Conservation (phyloP, 1,140 invertebrate genomes). For the Marisa cornuarietis region DNA sequence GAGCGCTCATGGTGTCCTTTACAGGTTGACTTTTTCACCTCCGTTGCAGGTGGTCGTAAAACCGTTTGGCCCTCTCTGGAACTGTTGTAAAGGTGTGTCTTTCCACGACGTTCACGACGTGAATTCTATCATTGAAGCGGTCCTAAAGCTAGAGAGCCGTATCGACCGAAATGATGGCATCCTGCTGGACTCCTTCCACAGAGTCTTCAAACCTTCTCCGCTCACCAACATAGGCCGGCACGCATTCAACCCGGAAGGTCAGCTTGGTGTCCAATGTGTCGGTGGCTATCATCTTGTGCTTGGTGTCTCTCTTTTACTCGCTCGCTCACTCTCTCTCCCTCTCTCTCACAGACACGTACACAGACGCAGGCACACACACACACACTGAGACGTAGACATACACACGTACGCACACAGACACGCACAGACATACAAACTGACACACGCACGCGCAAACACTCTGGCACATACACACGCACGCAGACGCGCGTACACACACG, state of each 20-base stretch:
- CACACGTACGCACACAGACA: no score
- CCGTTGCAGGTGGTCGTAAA: conserved; percentile 48
- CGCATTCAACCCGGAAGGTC: background rate
- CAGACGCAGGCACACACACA: no score
- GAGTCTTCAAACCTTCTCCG: conserved; percentile 9
- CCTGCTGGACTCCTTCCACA: conserved; percentile 40
- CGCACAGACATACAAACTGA: no score
- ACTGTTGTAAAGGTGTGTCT: conserved; percentile 41
- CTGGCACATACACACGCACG: no score
- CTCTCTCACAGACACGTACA: no score
- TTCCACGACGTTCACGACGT: conserved; percentile 32
- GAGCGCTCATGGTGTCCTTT: no score
- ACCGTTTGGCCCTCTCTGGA: conserved; percentile 42
- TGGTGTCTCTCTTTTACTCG: no score
- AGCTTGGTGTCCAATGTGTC: background rate
- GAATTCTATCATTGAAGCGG: conserved; percentile 23
- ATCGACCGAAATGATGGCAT: conserved; percentile 34
- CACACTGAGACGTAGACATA: no score
- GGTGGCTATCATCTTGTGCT: no score
- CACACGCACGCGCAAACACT: no score
- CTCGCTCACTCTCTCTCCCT: no score
- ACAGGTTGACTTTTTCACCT: background rate
- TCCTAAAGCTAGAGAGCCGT: conserved; percentile 19
- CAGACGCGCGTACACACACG: no score
- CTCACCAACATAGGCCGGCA: background rate